Evolutionary conservation across 1,140 invertebrate genomes (phyloP), one percentile per base, ranked within the genome.

Genomic region (Bathynomus jamesi): DNA sequence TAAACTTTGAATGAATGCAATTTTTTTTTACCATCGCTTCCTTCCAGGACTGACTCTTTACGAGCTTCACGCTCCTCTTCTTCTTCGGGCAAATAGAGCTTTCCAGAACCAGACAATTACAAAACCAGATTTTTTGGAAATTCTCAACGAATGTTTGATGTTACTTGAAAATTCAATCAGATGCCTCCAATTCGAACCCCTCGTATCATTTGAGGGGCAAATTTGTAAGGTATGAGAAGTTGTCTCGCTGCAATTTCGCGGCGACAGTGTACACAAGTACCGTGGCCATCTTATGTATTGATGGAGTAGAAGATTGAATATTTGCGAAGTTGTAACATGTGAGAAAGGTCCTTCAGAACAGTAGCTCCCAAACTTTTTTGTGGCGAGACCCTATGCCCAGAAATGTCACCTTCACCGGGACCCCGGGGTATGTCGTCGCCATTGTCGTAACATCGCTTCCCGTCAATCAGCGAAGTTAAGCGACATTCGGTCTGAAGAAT

Each of bases 11-110:
- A n/a, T n/a, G n/a, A n/a, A n/a, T n/a, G n/a, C n/a, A n/a, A n/a
- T n/a, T n/a, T n/a, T n/a, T n/a, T n/a, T n/a, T n/a, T n/a, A n/a
- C n/a, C n/a, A n/a, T n/a, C n/a, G n/a, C n/a, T n/a, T 63, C 4
- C 28, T 60, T 24, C 7, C 61, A 71, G 75, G 75, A 3, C 28
- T 74, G 17, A 76, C 75, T 0, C 30, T 73, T 32, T 76, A 76
- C 31, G 75, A 76, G 66, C 71, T 76, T 4, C 75, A 76, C 69
- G 75, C 75, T 0, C 75, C 75, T 21, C 29, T 76, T 5, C 69
- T 76, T 21, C 66, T 76, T n/a, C 53, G 70, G 13, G 75, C 75
- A 29, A 76, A 76, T 62, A 32, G 65, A 40, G 72, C 72, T 63
- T 76, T 76, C 67, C 72, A 74, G 66, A 64, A 62, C 32, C 67